Conservation (phyloP, 2,113 vertebrate species). For the Malurus elegans region DNA sequence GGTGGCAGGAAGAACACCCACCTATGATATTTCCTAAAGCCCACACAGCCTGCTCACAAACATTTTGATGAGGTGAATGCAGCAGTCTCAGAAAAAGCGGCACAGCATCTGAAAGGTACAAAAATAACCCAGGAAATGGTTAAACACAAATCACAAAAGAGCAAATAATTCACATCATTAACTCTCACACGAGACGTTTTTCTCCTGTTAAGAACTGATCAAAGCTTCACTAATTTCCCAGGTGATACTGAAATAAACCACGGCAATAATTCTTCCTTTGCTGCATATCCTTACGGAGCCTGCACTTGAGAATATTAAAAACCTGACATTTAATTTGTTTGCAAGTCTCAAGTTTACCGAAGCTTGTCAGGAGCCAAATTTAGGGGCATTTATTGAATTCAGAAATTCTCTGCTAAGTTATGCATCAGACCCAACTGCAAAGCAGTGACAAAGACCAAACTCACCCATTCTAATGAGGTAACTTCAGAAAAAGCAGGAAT, state of each 20-base stretch:
- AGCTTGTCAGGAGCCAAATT: background rate
- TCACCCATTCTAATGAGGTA: background rate
- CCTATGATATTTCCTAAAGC: constrained; percentile 98
- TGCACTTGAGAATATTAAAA: background rate
- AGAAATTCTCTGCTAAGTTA: background rate
- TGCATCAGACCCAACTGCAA: background rate
- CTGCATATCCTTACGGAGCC: background rate
- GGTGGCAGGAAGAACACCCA: constrained; percentile 65
- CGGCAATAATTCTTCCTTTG: background rate
- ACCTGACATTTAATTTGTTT: background rate
- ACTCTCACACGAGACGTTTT: background rate
- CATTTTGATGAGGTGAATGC: constrained; percentile 94
- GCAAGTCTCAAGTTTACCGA: background rate
- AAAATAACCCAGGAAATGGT: background rate
- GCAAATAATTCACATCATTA: background rate
- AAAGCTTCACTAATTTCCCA: background rate
- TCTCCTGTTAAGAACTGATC: background rate
- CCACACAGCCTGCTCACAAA: constrained; percentile 98
- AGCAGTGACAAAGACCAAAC: background rate
- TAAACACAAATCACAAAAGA: background rate
- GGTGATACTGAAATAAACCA: background rate
- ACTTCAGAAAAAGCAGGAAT: background rate
- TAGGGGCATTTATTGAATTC: background rate
- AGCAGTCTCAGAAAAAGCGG: constrained; percentile 93
- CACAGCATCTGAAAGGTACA: constrained; percentile 85